Base-by-base conservation (phyloP, 2,797 vertebrate species). In the Muraenolepis orangiensis region DNA sequence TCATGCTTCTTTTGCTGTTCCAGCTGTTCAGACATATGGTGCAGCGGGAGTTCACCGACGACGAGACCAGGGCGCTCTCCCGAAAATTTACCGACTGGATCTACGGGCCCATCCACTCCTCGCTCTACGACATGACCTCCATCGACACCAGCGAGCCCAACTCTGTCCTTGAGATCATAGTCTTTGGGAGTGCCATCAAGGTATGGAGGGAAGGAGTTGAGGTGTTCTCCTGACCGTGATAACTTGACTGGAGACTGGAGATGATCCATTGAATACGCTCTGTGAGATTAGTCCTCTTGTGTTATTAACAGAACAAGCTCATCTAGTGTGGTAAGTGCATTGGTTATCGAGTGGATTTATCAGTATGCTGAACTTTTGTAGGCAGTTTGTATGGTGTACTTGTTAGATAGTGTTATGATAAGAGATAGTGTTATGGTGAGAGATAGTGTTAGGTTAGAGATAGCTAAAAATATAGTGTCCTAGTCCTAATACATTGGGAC, bases 61-160 rank as follows among this genome's bases (percentile, higher is more conserved):
- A 94, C 0, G 92, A 95, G 73, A 95, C 91, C 66, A 92, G 91
- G 32, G 93, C 94, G 51, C 90, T 98, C 78, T 98, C 95, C 30
- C 91, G 96, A 78, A 98, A 95, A 90, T 96, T 98, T 78, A 96
- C 95, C 0, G 96, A 98, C 78, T 98, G 96, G 96, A 95, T 93
- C 11, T 98, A 96, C 0, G 97, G 97, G 40, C 96, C 96, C 0
- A 94, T 98, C 72, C 95, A 94, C 78, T 96, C 95, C 0, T 96
- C 96, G 0, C 93, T 98, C 0, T 98, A 96, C 0, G 96, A 98
- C 85, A 89, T 95, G 12, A 94, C 88, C 38, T 95, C 93, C 76
- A 85, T 97, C 0, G 96, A 98, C 91, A 96, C 96, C 0, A 90
- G 87, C 0, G 95, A 96, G 82, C 90, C 90, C 23, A 95, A 96